Evolutionary conservation across 2,113 vertebrate genomes (phyloP), one percentile per base, ranked within the genome.

Genomic region (Scalopus aquaticus): DNA sequence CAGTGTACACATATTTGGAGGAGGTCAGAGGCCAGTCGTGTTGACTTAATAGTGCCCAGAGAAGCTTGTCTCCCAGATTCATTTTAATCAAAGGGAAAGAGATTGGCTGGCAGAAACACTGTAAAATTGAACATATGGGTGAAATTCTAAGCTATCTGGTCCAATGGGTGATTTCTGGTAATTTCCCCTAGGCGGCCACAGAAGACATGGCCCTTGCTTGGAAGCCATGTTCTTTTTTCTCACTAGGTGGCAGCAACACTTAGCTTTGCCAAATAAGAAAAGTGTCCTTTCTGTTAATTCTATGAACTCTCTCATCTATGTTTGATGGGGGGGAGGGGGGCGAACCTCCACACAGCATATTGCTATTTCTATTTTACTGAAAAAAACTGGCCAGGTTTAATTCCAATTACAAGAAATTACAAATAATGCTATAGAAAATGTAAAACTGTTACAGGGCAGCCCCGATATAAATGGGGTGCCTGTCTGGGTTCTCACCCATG

Each of bases 211-310:
- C 19, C 12, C 77, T 46, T 46, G 49, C 1, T n/a, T 51, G 42
- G 65, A 77, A 39, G 56, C 46, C 79, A 83, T 94, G 39, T 60
- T 95, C 22, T 64, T 91, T 95, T 93, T 56, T 35, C 6, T 64
- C 96, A n/a, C 91, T 87, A 96, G 97, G 92, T 96, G 97, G 97
- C 96, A 95, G 92, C 89, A 97, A 76, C 26, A 62, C 82, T 89
- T 86, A 96, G 94, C 39, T 91, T 96, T 96, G 74, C 37, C 44
- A 54, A 62, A 56, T n/a, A 84, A 16, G 86, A 58, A 39, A 17
- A 39, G 3, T 2, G 49, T 73, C 28, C 84, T 85, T 90, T 62
- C 16, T 22, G 2, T 51, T 82, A n/a, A 9, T 89, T 88, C 70
- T 28, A 69, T 22, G 46, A 82, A 13, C 37, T 51, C 49, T 73